Evolutionary conservation across 37 sponge, comb jelly and placozoan genomes (phyloP), one percentile per base, ranked within the genome.

Genomic region (Hexactinellida sp.): DNA sequence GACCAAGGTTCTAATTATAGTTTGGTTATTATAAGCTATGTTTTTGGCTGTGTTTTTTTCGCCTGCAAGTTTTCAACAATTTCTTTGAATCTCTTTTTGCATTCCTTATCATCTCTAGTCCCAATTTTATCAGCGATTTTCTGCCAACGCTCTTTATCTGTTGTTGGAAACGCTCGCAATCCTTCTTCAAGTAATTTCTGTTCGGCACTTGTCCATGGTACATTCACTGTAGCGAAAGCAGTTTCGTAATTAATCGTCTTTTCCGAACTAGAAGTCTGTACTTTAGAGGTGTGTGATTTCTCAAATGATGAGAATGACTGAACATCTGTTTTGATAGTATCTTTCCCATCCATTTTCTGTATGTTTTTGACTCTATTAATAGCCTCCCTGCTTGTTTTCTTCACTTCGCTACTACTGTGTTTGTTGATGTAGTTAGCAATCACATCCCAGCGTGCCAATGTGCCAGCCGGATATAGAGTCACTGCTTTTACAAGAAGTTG

Each of bases 401-500:
- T 84, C 21, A 37, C 37, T 5, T 39, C 83, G 16, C 54, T 88
- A 37, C 87, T 39, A 23, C 88, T 86, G 85, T 95, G 96, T 28
- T 55, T 54, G 86, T 95, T 93, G 82, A 95, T 84, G 76, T 87
- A 95, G 37, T 82, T 84, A 19, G 93, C 92, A n/a, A 95, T 95
- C 32, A 88, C 84, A 54, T 93, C 92, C 93, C 93, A 93, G 82
- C 93, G 90, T 47, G 89, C 89, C 0, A 88, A 88, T 36, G 99
- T 98, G 0, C 99, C 99, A 36, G 96, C 91, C 0, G 99, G 99
- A 39, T 89, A 91, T 36, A 91, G 63, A n/a, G 86, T 91, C 0
- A 98, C 99, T 32, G 94, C 99, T 54, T 98, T 98, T 0, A 98
- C 90, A 25, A 98, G 86, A 28, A 98, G 84, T 54, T 93, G 87